Conservation (phyloP, 2,888 invertebrate species). For the Liopterus haemorrhoidalis region DNA sequence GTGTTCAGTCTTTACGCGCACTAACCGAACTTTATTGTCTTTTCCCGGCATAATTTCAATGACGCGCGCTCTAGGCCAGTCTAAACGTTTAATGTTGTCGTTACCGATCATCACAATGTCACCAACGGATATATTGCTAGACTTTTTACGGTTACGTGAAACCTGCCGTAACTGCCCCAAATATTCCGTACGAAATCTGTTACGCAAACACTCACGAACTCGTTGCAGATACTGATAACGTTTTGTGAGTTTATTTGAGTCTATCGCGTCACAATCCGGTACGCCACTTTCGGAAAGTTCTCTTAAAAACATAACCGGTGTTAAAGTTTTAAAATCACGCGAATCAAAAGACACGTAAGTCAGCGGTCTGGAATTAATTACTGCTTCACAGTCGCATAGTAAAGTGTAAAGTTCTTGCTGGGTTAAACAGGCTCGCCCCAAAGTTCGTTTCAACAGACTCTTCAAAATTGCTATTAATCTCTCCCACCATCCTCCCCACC, state of each 20-base stretch:
- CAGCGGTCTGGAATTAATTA: conserved; percentile 38
- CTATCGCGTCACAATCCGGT: conserved; percentile 30
- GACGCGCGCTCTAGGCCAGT: conserved; percentile 16
- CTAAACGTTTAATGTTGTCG: conserved; percentile 13
- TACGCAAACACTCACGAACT: conserved; percentile 29
- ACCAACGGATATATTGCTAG: neutral
- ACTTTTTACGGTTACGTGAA: neutral
- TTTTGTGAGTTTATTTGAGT: conserved; percentile 22
- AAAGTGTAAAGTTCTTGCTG: conserved; percentile 36
- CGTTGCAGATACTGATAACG: conserved; percentile 26
- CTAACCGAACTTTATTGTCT: conserved; percentile 42
- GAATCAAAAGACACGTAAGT: conserved; percentile 34
- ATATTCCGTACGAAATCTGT: conserved; percentile 31
- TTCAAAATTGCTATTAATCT: conserved; percentile 39
- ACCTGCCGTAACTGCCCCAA: conserved; percentile 22
- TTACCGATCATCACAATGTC: conserved; percentile 12
- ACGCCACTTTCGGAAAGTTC: conserved; percentile 26
- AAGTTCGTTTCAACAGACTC: conserved; percentile 33
- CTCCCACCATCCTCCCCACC: conserved; percentile 44
- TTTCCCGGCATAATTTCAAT: conserved; percentile 5
- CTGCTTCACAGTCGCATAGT: conserved; percentile 35
- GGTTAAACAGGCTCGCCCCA: conserved; percentile 35
- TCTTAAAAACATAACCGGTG: conserved; percentile 35
- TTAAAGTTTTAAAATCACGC: conserved; percentile 27
- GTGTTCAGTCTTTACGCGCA: conserved; percentile 10